phyloP scores from a whole-genome alignment of 1,140 invertebrate genomes.

The Platyscapa corneri region DNA sequence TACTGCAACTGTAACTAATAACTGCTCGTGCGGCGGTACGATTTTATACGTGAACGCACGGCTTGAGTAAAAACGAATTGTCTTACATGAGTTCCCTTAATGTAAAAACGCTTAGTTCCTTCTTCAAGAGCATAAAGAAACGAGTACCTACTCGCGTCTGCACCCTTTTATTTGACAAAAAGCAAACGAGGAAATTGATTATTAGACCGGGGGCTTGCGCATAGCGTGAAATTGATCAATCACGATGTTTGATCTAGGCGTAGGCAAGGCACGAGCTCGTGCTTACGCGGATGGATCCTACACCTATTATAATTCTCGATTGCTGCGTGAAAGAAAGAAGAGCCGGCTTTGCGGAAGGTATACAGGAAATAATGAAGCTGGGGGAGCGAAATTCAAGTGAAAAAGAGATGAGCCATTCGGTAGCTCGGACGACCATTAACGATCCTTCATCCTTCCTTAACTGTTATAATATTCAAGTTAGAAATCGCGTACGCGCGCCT shows the following conservation, averaged over 20 bases:
- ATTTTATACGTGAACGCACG: background rate
- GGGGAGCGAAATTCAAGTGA: constrained; percentile 2
- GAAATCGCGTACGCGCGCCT: background rate
- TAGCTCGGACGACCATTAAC: constrained; percentile 25
- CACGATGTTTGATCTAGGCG: background rate
- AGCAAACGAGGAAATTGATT: constrained; percentile 45
- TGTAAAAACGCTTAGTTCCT: background rate
- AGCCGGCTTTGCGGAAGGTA: background rate
- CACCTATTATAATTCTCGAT: background rate
- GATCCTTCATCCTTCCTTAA: constrained; percentile 21
- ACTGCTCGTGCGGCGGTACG: background rate
- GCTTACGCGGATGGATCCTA: background rate
- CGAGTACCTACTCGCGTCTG: background rate
- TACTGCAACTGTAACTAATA: background rate
- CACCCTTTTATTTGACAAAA: background rate
- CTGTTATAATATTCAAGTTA: constrained; percentile 24
- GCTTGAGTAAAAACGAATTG: too few species aligned
- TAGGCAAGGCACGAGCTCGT: background rate
- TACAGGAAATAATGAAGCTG: background rate
- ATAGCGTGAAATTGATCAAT: constrained; percentile 35
- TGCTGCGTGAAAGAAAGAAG: too few species aligned
- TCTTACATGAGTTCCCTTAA: too few species aligned
- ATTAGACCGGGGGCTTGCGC: constrained; percentile 17
- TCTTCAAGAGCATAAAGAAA: background rate
- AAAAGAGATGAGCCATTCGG: background rate